phyloP scores from a whole-genome alignment of 2,888 invertebrate genomes.

The Galeruca laticollis region DNA sequence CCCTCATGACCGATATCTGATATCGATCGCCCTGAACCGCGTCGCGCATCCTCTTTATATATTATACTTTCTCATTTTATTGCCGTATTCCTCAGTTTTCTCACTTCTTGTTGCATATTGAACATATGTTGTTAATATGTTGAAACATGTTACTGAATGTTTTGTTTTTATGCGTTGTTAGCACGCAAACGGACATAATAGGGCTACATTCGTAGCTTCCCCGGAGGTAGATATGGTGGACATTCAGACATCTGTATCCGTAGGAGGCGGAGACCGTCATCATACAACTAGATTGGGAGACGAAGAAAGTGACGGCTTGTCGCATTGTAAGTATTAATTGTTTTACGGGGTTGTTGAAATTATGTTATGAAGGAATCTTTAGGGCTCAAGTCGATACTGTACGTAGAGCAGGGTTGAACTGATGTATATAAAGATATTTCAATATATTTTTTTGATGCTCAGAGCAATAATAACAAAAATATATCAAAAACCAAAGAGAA shows the following conservation, averaged over 20 bases:
- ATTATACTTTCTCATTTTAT: neutral
- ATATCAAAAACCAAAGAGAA: no score
- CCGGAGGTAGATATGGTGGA: constrained; percentile 77
- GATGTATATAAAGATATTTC: no score
- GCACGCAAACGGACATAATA: constrained; percentile 40
- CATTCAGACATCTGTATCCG: constrained; percentile 71
- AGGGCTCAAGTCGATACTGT: no score
- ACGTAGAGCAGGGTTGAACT: no score
- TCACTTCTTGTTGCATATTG: neutral
- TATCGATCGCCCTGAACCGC: constrained; percentile 20
- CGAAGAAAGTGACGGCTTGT: constrained; percentile 62
- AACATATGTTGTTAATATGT: constrained; percentile 3
- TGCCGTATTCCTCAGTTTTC: neutral
- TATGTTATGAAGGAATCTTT: no score
- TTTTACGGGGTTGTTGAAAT: neutral
- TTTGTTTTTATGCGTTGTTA: constrained; percentile 3
- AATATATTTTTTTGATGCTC: no score
- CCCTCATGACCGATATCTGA: constrained; percentile 27
- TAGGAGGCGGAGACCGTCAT: constrained; percentile 53
- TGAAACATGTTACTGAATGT: constrained; percentile 2
- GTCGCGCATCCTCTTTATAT: constrained; percentile 18
- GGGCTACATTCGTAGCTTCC: constrained; percentile 66
- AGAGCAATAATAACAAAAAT: no score
- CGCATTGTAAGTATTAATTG: constrained; percentile 61
- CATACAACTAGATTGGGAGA: constrained; percentile 56